These are phyloP conservation scores for Tachina fera DNA, from an alignment of 2,888 invertebrate genomes.

Conservation along the genomic window DNA sequence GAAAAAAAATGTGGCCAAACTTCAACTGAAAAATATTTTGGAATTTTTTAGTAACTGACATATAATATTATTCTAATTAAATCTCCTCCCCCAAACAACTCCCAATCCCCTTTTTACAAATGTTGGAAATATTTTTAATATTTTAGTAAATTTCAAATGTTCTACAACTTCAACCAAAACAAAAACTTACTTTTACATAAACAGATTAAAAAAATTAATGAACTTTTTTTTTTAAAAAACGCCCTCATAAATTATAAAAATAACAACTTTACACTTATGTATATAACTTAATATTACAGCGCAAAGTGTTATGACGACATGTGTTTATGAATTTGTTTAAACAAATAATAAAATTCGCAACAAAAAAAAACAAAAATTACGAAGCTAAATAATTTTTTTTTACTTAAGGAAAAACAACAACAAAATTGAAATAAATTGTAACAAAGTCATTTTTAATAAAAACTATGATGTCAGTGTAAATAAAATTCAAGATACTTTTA, in stretches of 20 bases:
- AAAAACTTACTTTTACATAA: constrained; percentile 5
- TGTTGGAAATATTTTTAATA: neutral
- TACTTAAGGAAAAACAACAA: constrained; percentile 14
- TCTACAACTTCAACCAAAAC: constrained; percentile 11
- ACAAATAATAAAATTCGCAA: constrained; percentile 46
- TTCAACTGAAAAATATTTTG: too few relatives aligned
- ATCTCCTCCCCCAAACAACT: too few relatives aligned
- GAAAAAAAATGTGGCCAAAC: too few relatives aligned
- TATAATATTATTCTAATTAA: too few relatives aligned
- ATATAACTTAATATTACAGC: constrained; percentile 17
- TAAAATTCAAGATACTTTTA: constrained; percentile 51
- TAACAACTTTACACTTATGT: constrained; percentile 21
- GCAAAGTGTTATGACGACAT: constrained; percentile 68
- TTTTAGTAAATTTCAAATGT: neutral
- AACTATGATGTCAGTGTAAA: constrained; percentile 71
- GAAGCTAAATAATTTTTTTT: constrained; percentile 20
- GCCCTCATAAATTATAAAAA: constrained; percentile 61
- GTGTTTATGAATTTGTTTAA: constrained; percentile 59
- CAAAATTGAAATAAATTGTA: constrained; percentile 58
- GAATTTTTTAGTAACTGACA: too few relatives aligned
- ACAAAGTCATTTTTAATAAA: constrained; percentile 69
- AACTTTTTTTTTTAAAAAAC: constrained; percentile 38
- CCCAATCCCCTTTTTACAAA: too few relatives aligned
- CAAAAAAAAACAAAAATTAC: constrained; percentile 19
- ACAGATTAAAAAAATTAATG: constrained; percentile 2